Conservation (phyloP, 2,797 vertebrate genomes). For the Cercopithecus neglectus region DNA sequence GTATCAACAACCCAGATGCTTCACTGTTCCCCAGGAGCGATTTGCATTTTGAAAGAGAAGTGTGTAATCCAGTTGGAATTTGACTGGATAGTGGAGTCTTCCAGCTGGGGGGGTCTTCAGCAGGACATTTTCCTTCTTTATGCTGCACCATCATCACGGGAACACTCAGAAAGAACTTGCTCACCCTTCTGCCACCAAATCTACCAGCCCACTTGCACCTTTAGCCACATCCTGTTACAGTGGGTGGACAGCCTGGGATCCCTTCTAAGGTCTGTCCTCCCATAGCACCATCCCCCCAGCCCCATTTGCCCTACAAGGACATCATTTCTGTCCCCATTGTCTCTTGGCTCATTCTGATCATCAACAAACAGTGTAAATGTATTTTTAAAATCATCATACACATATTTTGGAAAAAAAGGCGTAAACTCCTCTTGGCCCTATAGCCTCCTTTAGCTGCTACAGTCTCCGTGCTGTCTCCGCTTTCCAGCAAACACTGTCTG, state of each 20-base stretch:
- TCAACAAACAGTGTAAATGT: background rate
- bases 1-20: background rate
- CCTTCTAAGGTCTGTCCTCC: background rate
- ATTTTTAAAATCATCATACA: background rate
- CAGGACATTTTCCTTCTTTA: background rate
- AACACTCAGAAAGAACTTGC: background rate
- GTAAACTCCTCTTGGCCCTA: background rate
- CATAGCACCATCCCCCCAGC: background rate
- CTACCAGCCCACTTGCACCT: background rate
- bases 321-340: background rate
- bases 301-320: background rate
- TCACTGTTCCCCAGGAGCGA: background rate
- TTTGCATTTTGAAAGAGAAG: background rate
- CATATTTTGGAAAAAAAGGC: background rate
- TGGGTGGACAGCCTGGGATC: background rate
- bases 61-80: background rate
- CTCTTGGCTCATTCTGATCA: background rate
- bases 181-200: background rate
- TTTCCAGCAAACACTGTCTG: background rate
- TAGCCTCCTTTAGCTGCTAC: background rate
- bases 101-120: background rate
- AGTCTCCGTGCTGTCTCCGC: accelerated
- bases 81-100: too few relatives aligned
- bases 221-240: background rate
- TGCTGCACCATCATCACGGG: background rate